phyloP scores from a whole-genome alignment of 2,113 vertebrate genomes.

The Todiramphus chloris region DNA sequence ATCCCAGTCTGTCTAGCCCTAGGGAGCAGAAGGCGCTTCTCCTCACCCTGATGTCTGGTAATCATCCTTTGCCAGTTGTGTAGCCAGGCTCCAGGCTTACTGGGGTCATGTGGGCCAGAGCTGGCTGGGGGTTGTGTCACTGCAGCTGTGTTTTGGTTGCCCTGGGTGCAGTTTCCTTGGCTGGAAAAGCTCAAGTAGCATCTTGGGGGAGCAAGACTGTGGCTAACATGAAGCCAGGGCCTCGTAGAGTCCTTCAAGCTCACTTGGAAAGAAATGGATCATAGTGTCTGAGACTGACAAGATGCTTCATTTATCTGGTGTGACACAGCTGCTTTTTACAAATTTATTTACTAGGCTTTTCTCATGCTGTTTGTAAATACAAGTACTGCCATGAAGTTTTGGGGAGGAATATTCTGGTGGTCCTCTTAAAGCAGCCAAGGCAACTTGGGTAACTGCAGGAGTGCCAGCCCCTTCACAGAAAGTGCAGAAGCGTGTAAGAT shows the following conservation, averaged over 20 bases:
- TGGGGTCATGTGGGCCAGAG: not conserved
- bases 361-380: fast-evolving
- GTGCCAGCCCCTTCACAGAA: not conserved
- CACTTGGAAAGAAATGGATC: not conserved
- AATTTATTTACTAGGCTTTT: not conserved
- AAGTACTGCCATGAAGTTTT: not conserved
- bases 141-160: not conserved
- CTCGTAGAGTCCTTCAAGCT: not conserved
- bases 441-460: not conserved
- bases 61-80: fast-evolving
- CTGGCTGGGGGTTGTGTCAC: not conserved
- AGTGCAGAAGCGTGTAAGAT: fast-evolving
- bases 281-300: not conserved
- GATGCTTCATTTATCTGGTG: not conserved
- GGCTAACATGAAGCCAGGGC: not conserved
- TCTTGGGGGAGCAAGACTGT: not conserved
- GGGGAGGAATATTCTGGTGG: too few relatives aligned
- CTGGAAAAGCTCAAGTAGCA: not conserved
- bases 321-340: not conserved
- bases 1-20: not conserved
- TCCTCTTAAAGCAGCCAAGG: not conserved
- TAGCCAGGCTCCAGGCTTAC: not conserved
- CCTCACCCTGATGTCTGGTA: not conserved
- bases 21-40: not conserved
- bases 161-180: not conserved